These are phyloP conservation scores for Leptinotarsa texana DNA, from an alignment of 1,140 invertebrate genomes.

Conservation along the genomic window DNA sequence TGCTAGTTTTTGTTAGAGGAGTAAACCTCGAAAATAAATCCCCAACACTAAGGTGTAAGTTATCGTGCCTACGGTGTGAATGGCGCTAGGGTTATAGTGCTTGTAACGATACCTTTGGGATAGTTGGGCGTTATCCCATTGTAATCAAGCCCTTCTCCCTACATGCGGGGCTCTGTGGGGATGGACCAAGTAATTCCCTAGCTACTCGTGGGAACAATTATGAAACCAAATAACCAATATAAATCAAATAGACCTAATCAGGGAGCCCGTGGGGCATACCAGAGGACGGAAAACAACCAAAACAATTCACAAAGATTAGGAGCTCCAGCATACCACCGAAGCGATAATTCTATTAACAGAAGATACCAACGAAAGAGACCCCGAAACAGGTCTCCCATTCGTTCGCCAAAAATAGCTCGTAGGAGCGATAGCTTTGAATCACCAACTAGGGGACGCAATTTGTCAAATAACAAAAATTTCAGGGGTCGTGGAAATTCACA, in stretches of 20 bases:
- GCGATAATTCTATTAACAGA: neutral
- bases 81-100: constrained; percentile 22
- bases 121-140: constrained; percentile 18
- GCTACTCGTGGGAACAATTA: constrained; percentile 25
- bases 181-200: constrained; percentile 24
- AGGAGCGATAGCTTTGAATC: neutral
- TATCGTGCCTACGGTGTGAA: constrained; percentile 18
- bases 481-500: constrained; percentile 1
- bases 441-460: neutral
- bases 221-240: constrained; percentile 20
- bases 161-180: constrained; percentile 21
- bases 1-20: neutral
- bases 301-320: neutral
- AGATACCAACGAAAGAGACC: neutral
- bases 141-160: constrained; percentile 10
- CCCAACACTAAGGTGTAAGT: constrained; percentile 22
- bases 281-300: neutral
- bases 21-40: constrained; percentile 27
- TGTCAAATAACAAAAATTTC: neutral
- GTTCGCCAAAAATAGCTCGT: neutral
- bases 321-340: neutral
- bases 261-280: constrained; percentile 16
- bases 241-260: constrained; percentile 14
- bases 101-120: constrained; percentile 21
- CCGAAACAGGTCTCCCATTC: neutral